Evolutionary conservation across 2,113 vertebrate species (phyloP), one percentile per base, ranked within the genome.

Genomic region (Antennarius striatus): DNA sequence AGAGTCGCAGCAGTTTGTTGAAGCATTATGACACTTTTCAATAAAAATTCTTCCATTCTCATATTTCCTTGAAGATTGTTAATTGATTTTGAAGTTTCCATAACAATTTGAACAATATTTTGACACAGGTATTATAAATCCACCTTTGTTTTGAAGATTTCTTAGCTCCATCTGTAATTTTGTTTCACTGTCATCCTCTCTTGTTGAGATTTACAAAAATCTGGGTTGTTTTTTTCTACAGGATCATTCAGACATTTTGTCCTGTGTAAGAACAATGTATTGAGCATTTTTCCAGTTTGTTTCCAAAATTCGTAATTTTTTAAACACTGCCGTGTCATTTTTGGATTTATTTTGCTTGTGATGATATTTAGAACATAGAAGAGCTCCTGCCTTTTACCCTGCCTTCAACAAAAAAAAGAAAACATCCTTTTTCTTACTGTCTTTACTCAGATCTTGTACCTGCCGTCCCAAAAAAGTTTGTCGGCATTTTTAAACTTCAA

Each of bases 11-110:
- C 8, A 56, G 54, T 71, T 80, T 56, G 29, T 71, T 65, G 51
- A 75, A 79, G 75, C 60, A 82, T 70, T 43, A 53, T 74, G 87
- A 86, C 84, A 90, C 87, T 89, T 88, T 89, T 82, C 64, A 75
- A 74, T 73, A 10, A 49, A 80, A 56, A 53, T 50, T 15, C 69
- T 71, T 79, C 40, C 64, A 73, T 55, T 71, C 63, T 75, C 53
- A 51, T 65, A 78, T 83, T 83, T 59, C 77, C 61, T 51, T 22
- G n/a, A 74, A 67, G 40, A 65, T 51, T 22, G 9, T 43, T 10
- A 43, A 43, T 43, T 43, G 9, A 30, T 67, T 75, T 63, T 50
- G 17, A 4, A 36, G 32, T 68, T 79, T 71, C 30, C 70, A 29
- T 58, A 11, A 64, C 9, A 75, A 73, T 66, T 80, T 66, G 55